Percentiles rank a stretch among this genome's conserved stretches.
Conservation (phyloP, 1,140 invertebrate species). For the Drosophila simulans region DNA sequence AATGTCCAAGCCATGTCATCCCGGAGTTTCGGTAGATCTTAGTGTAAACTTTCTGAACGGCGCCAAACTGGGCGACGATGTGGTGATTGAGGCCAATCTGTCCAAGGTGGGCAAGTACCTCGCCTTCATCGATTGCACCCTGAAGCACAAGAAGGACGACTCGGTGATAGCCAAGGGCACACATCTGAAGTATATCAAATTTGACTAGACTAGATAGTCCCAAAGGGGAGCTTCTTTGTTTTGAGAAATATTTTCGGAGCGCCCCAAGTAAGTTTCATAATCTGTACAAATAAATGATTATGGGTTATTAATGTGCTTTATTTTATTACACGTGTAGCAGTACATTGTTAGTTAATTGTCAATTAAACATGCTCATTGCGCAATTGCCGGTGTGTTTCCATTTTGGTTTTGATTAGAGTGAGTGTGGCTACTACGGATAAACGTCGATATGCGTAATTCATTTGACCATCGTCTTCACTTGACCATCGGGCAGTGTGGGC, state of each 20-base stretch:
- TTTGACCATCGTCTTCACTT: conserved; percentile 33
- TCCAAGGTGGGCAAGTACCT: conserved; percentile 91
- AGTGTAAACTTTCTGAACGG: conserved; percentile 90
- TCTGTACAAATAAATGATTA: not conserved
- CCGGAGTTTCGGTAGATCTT: conserved; percentile 91
- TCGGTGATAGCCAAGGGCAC: conserved; percentile 90
- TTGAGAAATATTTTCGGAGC: too few relatives aligned
- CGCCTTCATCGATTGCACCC: conserved; percentile 92
- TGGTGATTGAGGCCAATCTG: conserved; percentile 92
- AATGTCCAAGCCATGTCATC: conserved; percentile 87
- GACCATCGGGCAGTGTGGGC: conserved; percentile 57
- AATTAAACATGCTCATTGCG: conserved; percentile 52
- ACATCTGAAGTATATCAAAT: conserved; percentile 89
- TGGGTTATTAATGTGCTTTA: conserved; percentile 75
- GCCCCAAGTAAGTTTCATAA: too few relatives aligned
- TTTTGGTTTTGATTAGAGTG: conserved; percentile 50
- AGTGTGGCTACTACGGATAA: conserved; percentile 72
- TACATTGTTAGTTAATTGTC: conserved; percentile 73
- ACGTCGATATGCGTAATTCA: conserved; percentile 71
- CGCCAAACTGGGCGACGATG: conserved; percentile 90
- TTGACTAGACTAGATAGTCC: conserved; percentile 15
- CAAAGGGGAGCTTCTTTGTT: too few relatives aligned
- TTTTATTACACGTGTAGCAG: conserved; percentile 81
- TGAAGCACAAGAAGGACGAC: conserved; percentile 89
- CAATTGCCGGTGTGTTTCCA: conserved; percentile 20